phyloP scores from a whole-genome alignment of 2,888 invertebrate genomes.

The Cheilosia vulpina region DNA sequence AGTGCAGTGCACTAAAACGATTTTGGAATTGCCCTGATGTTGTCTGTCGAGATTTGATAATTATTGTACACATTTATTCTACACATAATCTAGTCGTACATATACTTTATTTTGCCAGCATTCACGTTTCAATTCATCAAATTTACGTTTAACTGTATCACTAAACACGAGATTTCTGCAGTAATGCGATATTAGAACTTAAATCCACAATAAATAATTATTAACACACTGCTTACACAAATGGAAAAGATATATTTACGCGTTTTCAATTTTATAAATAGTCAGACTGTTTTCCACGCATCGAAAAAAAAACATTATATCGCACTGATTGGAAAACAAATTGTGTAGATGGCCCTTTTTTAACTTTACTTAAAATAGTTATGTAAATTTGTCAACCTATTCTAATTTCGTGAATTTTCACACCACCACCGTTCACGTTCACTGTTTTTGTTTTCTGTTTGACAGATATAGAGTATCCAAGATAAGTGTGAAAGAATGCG shows the following conservation, averaged over 20 bases:
- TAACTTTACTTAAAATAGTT: conserved; percentile 60
- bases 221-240: conserved; percentile 47
- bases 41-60: not conserved
- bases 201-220: conserved; percentile 17
- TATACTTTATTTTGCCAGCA: not conserved
- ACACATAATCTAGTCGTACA: not conserved
- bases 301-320: conserved; percentile 31
- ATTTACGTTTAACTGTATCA: not conserved
- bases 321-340: conserved; percentile 7
- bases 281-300: not conserved
- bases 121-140: not conserved
- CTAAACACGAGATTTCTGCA: not conserved
- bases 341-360: conserved; percentile 27
- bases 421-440: conserved; percentile 66
- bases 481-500: conserved; percentile 33
- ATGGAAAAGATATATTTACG: conserved; percentile 21
- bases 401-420: conserved; percentile 62
- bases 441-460: conserved; percentile 74
- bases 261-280: conserved; percentile 21
- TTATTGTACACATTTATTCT: not conserved
- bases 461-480: conserved; percentile 59
- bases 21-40: conserved; percentile 33
- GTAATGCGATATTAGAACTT: conserved; percentile 22
- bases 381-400: conserved; percentile 72
- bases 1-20: conserved; percentile 50